These are phyloP conservation scores for Adela reaumurella DNA, from an alignment of 2,888 invertebrate genomes.

Conservation along the genomic window DNA sequence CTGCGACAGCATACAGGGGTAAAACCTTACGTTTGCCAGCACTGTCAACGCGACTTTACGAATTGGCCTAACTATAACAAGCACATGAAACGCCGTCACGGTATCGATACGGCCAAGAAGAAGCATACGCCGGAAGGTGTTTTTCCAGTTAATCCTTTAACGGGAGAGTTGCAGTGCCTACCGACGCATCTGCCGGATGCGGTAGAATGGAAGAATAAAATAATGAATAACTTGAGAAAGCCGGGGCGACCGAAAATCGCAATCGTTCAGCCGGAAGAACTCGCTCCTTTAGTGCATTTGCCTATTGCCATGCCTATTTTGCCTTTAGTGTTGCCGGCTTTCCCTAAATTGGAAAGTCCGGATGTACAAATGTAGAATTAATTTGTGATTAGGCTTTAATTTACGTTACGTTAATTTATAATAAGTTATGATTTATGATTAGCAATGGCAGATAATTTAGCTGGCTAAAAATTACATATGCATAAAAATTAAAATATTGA, in stretches of 20 bases:
- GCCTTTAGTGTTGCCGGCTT: no score
- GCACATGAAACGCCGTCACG: conserved; percentile 74
- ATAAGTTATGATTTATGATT: no score
- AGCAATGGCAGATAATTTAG: no score
- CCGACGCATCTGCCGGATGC: not conserved
- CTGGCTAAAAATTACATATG: no score
- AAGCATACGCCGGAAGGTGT: conserved; percentile 54
- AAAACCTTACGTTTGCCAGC: conserved; percentile 68
- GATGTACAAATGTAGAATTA: no score
- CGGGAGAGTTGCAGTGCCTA: conserved; percentile 26
- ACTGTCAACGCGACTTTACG: conserved; percentile 69
- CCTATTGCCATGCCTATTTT: no score
- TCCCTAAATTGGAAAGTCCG: no score
- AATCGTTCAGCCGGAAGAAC: no score
- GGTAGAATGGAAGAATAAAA: not conserved
- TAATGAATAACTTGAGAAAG: not conserved
- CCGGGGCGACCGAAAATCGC: not conserved
- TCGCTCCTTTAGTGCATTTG: no score
- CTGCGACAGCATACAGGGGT: conserved; percentile 68
- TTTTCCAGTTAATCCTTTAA: conserved; percentile 41
- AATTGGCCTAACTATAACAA: conserved; percentile 84
- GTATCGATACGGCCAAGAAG: conserved; percentile 44
- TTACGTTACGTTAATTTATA: no score
- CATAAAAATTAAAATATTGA: no score
- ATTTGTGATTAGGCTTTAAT: no score